These are phyloP conservation scores for Ctenosaura bakeri DNA, from an alignment of 2,797 vertebrate genomes.

Conservation along the genomic window DNA sequence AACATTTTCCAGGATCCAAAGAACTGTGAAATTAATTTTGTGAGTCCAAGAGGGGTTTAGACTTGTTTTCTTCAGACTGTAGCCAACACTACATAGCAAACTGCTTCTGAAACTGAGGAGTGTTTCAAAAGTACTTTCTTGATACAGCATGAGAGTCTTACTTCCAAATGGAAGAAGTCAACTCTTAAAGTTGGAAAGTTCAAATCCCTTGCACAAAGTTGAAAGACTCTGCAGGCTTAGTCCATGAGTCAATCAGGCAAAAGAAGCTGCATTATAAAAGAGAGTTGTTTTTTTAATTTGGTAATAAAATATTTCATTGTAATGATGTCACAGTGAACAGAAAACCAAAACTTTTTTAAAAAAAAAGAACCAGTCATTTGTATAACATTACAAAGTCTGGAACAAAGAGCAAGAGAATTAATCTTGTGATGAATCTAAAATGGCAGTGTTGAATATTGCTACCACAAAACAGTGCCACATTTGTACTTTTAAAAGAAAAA, in stretches of 20 bases:
- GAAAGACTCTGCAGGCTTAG: not conserved
- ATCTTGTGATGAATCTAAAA: not conserved
- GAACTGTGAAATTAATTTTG: slow-evolving; percentile 13
- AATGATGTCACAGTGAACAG: slow-evolving; percentile 4
- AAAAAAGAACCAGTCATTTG: not conserved
- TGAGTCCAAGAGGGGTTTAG: not conserved
- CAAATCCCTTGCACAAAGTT: not conserved
- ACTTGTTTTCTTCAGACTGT: not conserved
- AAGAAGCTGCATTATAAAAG: not conserved
- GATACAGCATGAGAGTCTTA: not conserved
- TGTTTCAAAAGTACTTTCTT: not conserved
- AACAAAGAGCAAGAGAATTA: not conserved
- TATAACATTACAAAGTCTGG: not conserved
- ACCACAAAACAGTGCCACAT: not conserved
- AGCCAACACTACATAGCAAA: not conserved
- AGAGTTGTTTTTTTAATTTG: not conserved
- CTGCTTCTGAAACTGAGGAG: not conserved
- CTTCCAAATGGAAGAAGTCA: not conserved
- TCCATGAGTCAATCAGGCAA: not conserved
- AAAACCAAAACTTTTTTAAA: not conserved
- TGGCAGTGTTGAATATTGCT: slow-evolving; percentile 5
- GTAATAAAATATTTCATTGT: not conserved
- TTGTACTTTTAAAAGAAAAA: not conserved
- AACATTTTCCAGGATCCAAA: not conserved
- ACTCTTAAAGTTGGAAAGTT: not conserved